These are phyloP conservation scores for Craseonycteris thonglongyai DNA, from an alignment of 2,113 vertebrate genomes.

Conservation along the genomic window DNA sequence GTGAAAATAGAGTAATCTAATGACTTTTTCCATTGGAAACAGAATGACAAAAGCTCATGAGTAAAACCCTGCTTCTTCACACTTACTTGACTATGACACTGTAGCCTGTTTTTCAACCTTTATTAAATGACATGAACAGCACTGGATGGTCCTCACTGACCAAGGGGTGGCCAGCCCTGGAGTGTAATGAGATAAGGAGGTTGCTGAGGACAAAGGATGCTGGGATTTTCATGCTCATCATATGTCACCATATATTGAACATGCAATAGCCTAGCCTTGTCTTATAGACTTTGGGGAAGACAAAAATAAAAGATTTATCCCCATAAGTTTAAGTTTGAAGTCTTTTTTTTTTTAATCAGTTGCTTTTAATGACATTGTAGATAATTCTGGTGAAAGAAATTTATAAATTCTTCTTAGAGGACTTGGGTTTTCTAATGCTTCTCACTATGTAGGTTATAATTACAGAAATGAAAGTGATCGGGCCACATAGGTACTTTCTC, in stretches of 20 bases:
- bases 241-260: background rate
- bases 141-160: background rate
- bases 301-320: background rate
- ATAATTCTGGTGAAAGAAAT: background rate
- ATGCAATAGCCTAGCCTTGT: background rate
- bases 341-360: background rate
- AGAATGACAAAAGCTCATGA: background rate
- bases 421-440: background rate
- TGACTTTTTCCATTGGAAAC: background rate
- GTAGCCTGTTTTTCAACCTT: background rate
- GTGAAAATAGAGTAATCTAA: background rate
- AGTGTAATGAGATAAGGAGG: background rate
- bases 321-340: background rate
- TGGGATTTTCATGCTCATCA: background rate
- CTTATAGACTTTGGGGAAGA: background rate
- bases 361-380: background rate
- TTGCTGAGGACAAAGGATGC: background rate
- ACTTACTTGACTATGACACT: background rate
- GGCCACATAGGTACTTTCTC: background rate
- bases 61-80: background rate
- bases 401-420: background rate
- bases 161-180: fast-evolving
- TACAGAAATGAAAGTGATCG: background rate
- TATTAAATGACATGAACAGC: background rate
- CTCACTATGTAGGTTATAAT: background rate